These are phyloP conservation scores for Cryptus viduatorius DNA, from an alignment of 2,888 invertebrate species.

Conservation along the genomic window DNA sequence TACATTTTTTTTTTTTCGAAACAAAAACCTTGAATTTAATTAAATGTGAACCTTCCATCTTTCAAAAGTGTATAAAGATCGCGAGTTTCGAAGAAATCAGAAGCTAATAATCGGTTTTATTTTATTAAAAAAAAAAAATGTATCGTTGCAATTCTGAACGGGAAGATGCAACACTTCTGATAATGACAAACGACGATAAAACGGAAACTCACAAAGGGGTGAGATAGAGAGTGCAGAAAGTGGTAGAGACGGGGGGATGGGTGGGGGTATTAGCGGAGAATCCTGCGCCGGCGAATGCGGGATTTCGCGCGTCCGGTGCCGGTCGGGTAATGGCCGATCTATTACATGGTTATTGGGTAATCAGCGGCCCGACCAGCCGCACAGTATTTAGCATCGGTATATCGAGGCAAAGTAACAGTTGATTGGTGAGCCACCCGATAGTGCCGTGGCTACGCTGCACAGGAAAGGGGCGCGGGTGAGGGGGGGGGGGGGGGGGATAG, in stretches of 20 bases:
- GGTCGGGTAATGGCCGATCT: slow-evolving; percentile 70
- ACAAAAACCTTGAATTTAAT: too few species aligned
- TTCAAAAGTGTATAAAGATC: too few species aligned
- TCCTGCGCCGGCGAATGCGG: slow-evolving; percentile 49
- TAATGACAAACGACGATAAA: slow-evolving; percentile 68
- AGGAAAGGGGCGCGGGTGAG: slow-evolving; percentile 1
- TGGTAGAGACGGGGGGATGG: not conserved
- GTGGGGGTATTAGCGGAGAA: slow-evolving; percentile 16
- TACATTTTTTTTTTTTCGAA: too few species aligned
- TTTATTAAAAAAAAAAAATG: slow-evolving; percentile 43
- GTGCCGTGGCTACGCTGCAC: slow-evolving; percentile 32
- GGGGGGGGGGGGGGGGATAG: slow-evolving; percentile 16
- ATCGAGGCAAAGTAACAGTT: slow-evolving; percentile 73
- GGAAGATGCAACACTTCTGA: slow-evolving; percentile 57
- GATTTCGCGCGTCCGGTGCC: slow-evolving; percentile 57
- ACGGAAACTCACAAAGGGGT: slow-evolving; percentile 57
- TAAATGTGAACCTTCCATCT: too few species aligned
- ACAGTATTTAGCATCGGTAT: slow-evolving; percentile 71
- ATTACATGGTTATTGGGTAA: slow-evolving; percentile 72
- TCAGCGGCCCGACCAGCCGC: slow-evolving; percentile 67
- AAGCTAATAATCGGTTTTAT: too few species aligned
- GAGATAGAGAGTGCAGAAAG: slow-evolving; percentile 19
- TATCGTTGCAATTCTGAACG: slow-evolving; percentile 53
- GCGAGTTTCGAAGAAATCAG: too few species aligned
- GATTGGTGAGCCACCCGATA: slow-evolving; percentile 71